Evolutionary conservation across 2,113 vertebrate genomes (phyloP), one percentile per base, ranked within the genome.

Genomic region (Copsychus sechellarum): DNA sequence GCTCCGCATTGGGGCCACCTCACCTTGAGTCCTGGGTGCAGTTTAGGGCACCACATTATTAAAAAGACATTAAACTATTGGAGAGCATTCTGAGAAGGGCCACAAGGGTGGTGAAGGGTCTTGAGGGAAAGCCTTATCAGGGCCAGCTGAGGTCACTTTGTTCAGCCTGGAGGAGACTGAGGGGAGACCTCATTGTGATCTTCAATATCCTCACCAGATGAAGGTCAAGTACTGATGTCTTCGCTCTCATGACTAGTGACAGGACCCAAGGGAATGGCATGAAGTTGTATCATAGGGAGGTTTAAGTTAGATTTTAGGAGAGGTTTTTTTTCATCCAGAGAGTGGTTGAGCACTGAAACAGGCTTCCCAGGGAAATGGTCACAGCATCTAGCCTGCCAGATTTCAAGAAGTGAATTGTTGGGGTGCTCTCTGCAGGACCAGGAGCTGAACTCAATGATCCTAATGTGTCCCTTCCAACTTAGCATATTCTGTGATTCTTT

Each of bases 91-190:
- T 69, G 62, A 82, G 24, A 60, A 54, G 47, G 8, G 21, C 24
- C 17, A 61, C 0, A 0, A 47, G 8, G 21, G 36, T 47, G 25
- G 11, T 54, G 24, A 76, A 54, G 24, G 6, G 2, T 53, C 17
- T 34, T 1, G 4, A 61, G 24, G 20, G 28, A 24, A 67, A 67
- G 61, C 6, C 4, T 21, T 47, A 67, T 47, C 26, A 33, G 40
- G n/a, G 47, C 16, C 20, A 34, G 45, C n/a, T 89, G 24, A n/a
- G 13, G 5, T 25, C 24, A n/a, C n/a, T 74, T 38, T 81, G 24
- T 45, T 60, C 20, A 54, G 38, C 20, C n/a, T 47, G n/a, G n/a
- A 65, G 69, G 16, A 74, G 29, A 38, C 21, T 47, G n/a, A 89
- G n/a, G n/a, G 12, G n/a, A 76, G 5, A 82, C 12, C 25, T 48